Evolutionary conservation across 2,888 invertebrate species (phyloP).

Genomic region (Beris morrisii): DNA sequence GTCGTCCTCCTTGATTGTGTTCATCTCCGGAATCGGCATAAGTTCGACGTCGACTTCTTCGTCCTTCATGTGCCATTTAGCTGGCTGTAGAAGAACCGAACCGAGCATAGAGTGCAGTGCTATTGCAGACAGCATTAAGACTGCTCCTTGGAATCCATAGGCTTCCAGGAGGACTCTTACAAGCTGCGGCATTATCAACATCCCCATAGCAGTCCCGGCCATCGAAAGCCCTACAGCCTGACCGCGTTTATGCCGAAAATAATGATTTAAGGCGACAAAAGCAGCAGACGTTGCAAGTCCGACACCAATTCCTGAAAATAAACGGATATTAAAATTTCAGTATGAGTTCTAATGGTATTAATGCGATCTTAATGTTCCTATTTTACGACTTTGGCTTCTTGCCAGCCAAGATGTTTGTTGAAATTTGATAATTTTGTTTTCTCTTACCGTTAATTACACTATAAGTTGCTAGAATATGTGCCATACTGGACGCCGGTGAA

Average conservation of each 20-base stretch:
- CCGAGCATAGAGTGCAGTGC: slow-evolving; percentile 71
- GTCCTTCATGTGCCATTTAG: slow-evolving; percentile 69
- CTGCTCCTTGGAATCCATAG: slow-evolving; percentile 69
- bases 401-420: background rate
- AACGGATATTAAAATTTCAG: slow-evolving; percentile 6
- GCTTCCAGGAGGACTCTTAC: slow-evolving; percentile 65
- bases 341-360: too few relatives aligned
- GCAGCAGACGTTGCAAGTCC: slow-evolving; percentile 76
- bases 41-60: slow-evolving; percentile 53
- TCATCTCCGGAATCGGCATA: slow-evolving; percentile 61
- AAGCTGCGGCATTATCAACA: slow-evolving; percentile 78
- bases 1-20: slow-evolving; percentile 68
- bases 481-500: slow-evolving; percentile 70
- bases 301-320: slow-evolving; percentile 67
- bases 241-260: slow-evolving; percentile 74
- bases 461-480: slow-evolving; percentile 70
- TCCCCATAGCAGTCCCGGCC: slow-evolving; percentile 78
- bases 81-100: slow-evolving; percentile 68
- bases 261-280: slow-evolving; percentile 77
- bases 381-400: too few relatives aligned
- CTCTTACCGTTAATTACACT: slow-evolving; percentile 73
- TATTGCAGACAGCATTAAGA: slow-evolving; percentile 67
- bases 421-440: background rate
- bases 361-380: too few relatives aligned
- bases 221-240: slow-evolving; percentile 79